These are phyloP conservation scores for Lanistes nyassanus DNA, from an alignment of 1,140 invertebrate species.

Conservation along the genomic window DNA sequence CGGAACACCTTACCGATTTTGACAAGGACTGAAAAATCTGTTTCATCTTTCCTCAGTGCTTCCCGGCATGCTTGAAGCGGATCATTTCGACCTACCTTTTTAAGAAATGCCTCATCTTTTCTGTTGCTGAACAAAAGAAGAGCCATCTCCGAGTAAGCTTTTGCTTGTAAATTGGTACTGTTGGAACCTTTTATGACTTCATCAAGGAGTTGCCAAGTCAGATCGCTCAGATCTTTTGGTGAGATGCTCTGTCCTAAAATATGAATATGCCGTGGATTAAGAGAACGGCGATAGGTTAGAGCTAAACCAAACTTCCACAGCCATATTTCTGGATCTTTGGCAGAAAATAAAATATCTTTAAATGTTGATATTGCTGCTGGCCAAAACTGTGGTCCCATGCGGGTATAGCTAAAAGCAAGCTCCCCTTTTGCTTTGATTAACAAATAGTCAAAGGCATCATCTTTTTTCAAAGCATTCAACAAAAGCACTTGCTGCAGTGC, in stretches of 20 bases:
- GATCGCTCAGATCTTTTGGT: too few species aligned
- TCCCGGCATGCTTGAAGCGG: background rate
- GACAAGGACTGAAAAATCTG: conserved; percentile 15
- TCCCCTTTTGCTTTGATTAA: conserved; percentile 12
- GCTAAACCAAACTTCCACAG: conserved; percentile 21
- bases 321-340: conserved; percentile 11
- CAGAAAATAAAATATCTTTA: background rate
- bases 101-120: background rate
- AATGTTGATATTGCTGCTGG: background rate
- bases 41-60: background rate
- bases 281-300: background rate
- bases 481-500: background rate
- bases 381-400: conserved; percentile 1
- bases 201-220: too few species aligned
- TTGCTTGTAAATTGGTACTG: conserved; percentile 3
- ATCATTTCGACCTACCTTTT: background rate
- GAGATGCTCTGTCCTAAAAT: too few species aligned
- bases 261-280: too few species aligned
- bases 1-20: conserved; percentile 11
- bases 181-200: background rate
- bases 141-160: conserved; percentile 12
- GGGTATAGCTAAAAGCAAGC: conserved; percentile 21
- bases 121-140: background rate
- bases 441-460: background rate
- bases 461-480: too few species aligned